These are phyloP conservation scores for Mythimna pallens DNA, from an alignment of 2,888 invertebrate species.

Conservation along the genomic window DNA sequence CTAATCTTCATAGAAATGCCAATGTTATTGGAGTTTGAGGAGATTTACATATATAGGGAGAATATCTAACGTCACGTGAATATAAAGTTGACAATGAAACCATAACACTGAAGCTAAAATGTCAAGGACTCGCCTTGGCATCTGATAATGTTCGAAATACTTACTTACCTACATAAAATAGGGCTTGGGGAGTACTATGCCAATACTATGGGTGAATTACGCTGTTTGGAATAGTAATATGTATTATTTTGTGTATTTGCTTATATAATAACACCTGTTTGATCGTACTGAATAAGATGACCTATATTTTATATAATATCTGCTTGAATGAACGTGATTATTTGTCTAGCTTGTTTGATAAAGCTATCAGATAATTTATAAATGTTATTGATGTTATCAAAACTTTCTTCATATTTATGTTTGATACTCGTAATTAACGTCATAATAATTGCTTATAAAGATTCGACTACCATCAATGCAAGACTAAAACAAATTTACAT, in stretches of 20 bases:
- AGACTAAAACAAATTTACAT: background rate
- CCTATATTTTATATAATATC: conserved; percentile 17
- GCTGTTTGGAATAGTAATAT: conserved; percentile 20
- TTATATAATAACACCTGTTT: conserved; percentile 20
- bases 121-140: conserved; percentile 59
- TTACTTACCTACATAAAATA: conserved; percentile 34
- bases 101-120: conserved; percentile 29
- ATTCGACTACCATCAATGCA: background rate
- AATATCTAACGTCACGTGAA: conserved; percentile 36
- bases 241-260: conserved; percentile 18
- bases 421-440: background rate
- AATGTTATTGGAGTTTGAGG: conserved; percentile 13
- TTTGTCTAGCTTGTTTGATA: conserved; percentile 15
- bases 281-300: conserved; percentile 18
- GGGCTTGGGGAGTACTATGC: conserved; percentile 33
- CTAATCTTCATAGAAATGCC: conserved; percentile 32
- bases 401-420: background rate
- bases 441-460: no score
- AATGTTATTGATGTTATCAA: conserved; percentile 7
- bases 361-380: background rate
- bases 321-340: conserved; percentile 20
- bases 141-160: conserved; percentile 53
- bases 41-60: conserved; percentile 41
- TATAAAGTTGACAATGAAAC: conserved; percentile 39
- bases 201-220: conserved; percentile 13